These are phyloP conservation scores for Gonioctena quinquepunctata DNA, from an alignment of 1,140 invertebrate species.

Conservation along the genomic window DNA sequence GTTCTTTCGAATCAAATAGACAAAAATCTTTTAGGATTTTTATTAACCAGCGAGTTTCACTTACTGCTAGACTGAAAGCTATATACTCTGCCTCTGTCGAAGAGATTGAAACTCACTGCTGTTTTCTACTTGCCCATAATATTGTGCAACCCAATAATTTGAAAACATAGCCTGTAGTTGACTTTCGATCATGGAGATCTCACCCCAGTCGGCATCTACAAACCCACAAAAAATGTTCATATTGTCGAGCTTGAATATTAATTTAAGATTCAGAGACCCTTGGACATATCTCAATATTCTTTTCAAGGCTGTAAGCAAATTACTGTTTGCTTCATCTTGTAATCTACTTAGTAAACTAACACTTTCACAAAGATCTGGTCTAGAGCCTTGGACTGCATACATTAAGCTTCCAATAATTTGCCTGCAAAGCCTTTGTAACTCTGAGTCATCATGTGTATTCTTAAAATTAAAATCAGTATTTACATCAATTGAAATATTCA, in stretches of 20 bases:
- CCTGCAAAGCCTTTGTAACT: background rate
- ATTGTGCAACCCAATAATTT: conserved; percentile 29
- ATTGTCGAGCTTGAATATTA: background rate
- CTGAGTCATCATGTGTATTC: conserved; percentile 27
- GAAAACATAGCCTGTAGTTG: conserved; percentile 52
- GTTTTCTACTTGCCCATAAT: conserved; percentile 29
- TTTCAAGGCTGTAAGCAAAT: background rate
- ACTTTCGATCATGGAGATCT: conserved; percentile 49
- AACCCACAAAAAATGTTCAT: conserved; percentile 30
- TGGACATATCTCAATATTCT: background rate
- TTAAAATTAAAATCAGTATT: conserved; percentile 16
- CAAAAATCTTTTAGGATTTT: conserved; percentile 11
- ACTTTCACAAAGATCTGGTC: background rate
- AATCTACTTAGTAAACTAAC: background rate
- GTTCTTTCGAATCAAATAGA: background rate
- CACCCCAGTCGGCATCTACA: conserved; percentile 56
- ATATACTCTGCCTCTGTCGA: conserved; percentile 43
- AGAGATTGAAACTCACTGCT: conserved; percentile 29
- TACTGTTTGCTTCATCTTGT: background rate
- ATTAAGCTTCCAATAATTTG: background rate
- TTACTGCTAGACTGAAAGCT: conserved; percentile 26
- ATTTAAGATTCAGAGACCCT: background rate
- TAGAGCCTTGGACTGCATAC: background rate
- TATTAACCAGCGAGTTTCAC: conserved; percentile 1
- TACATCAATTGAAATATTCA: conserved; percentile 10